Base-by-base conservation (phyloP, 2,888 invertebrate species). In the Colletes collaris region DNA sequence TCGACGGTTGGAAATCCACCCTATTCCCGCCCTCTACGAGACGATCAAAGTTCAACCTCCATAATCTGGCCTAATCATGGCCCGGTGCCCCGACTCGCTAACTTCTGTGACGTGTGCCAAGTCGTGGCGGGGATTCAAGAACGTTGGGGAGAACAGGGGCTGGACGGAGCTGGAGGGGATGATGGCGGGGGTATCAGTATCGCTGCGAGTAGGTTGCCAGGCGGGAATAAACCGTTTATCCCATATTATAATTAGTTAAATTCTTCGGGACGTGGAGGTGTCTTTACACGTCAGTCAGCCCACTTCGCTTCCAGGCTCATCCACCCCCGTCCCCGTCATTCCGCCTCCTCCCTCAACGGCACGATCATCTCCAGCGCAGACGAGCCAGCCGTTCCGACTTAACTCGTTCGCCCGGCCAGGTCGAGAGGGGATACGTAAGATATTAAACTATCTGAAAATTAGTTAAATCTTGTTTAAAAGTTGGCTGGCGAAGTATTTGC, bases 231-330 rank as follows among this genome's bases (percentile, higher is more conserved):
- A 91, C 91, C 90, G 91, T 92, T 92, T 92, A 93, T 92, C 92
- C 91, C 90, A 90, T 91, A 92, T 92, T 92, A 92, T 92, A 92
- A 92, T 92, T 92, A 92, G 91, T 92, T 92, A 92, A 92, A 92
- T 93, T 92, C 92, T 92, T 92, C 91, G 91, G 88, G 92, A 91
- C 91, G 90, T 89, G 89, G 88, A 92, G 92, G 91, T 92, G 92
- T 92, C 92, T 92, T 92, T 92, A 92, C 92, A 92, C 91, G 92
- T 92, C 92, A 92, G 89, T 92, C 92, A 92, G 90, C 87, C 88
- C 88, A 90, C 89, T 92, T 92, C 90, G 92, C 91, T 92, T 89
- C 89, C 90, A 92, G 92, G 90, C 92, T 91, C 91, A 88, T 89
- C 90, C 88, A 87, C 81, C 86, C 80, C 79, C 79, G 68, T 66